Percentiles rank a stretch among this genome's conserved stretches.
Evolutionary conservation across 2,888 invertebrate genomes (phyloP).

Genomic region (Fissipunctia ypsillon): DNA sequence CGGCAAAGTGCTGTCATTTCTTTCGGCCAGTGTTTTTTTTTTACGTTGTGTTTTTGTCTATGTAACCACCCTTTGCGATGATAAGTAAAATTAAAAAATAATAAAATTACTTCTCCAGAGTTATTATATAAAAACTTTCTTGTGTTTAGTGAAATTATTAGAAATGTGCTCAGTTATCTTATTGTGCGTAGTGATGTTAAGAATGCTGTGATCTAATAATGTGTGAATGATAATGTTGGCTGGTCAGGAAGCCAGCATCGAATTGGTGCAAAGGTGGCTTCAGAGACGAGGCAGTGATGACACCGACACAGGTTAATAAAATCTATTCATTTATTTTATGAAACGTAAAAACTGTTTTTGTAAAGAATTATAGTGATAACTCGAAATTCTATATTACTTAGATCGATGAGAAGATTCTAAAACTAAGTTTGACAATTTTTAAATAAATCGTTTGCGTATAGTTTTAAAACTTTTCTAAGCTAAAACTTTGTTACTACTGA

Average conservation of each 20-base stretch:
- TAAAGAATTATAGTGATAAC: too few relatives aligned
- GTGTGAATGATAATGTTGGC: constrained; percentile 87
- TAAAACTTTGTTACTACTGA: too few relatives aligned
- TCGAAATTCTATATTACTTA: neutral
- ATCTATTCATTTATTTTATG: neutral
- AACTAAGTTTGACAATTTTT: too few relatives aligned
- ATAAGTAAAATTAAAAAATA: constrained; percentile 44
- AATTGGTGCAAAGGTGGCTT: constrained; percentile 87
- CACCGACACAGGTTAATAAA: constrained; percentile 79
- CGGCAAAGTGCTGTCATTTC: constrained; percentile 80
- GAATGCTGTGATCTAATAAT: constrained; percentile 73
- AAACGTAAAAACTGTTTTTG: neutral
- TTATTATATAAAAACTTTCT: neutral
- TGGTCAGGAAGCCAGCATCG: constrained; percentile 87
- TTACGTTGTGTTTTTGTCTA: constrained; percentile 48
- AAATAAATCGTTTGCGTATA: neutral
- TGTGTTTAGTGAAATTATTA: constrained; percentile 47
- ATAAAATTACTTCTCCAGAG: neutral
- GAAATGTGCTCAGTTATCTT: constrained; percentile 45
- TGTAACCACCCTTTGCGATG: constrained; percentile 12
- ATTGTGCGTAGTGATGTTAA: constrained; percentile 63
- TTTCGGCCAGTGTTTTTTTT: constrained; percentile 66
- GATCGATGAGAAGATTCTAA: neutral
- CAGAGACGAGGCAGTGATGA: constrained; percentile 84
- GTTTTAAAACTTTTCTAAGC: neutral